Base-by-base conservation (phyloP, 2,113 vertebrate species). In the Carassius auratus region DNA sequence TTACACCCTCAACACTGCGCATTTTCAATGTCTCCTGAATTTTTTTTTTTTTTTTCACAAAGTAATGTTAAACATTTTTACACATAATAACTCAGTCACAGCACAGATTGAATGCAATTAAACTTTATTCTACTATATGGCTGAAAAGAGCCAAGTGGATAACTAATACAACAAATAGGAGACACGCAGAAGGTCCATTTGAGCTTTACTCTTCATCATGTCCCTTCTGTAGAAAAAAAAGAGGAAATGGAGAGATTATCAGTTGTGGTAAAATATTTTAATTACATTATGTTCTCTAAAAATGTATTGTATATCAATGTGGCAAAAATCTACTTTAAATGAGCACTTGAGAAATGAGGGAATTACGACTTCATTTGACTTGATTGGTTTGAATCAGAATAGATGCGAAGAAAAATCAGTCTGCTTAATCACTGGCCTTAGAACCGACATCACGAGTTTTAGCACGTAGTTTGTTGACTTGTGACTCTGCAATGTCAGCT, bases 381-480 rank as follows among this genome's bases (percentile, higher is more conserved):
- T 68, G 8, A 68, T 17, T 68, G 30, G 14, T 3, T 57, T 33
- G 4, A 36, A 77, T 77, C 14, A 12, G 26, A 6, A 48, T 2
- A 42, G 5, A 26, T 26, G 19, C 23, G 0, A n/a, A 17, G 8
- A n/a, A 33, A 64, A 4, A 26, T 59, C 55, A 64, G 23, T 21
- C 36, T 71, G 30, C 15, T 73, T 73, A 45, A 76, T 62, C 52
- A 83, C 90, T 86, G 14, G 93, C 94, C 93, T 94, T 94, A 83
- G 92, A 87, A 48, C 92, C 91, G 9, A 90, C 84, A 68, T 94
- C 93, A 8, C 93, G 91, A 36, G 90, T 94, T 89, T 94, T 95
- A 75, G 88, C 91, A 13, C 94, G 92, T 5, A 95, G 74, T 79
- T 95, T 94, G 92, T 94, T 94, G 91, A 95, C 93, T 89, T 94